A percentile compares a stretch with the other conserved stretches of the same genome.
Conservation (phyloP, 2,888 invertebrate species). For the Stenichneumon culpator region DNA sequence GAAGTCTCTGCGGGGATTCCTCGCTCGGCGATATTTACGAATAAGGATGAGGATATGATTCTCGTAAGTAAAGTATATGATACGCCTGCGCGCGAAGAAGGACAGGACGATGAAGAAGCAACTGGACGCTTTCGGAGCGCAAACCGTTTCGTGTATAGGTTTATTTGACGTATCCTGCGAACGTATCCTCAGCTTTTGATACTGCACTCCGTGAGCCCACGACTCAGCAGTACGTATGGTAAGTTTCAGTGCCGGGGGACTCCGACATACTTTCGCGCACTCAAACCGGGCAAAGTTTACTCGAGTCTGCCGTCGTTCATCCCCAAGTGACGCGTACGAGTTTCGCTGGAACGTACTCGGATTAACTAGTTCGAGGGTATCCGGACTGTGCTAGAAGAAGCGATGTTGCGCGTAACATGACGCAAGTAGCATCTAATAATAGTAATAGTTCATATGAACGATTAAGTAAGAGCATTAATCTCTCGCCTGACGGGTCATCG, state of each 20-base stretch:
- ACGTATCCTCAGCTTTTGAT: background rate
- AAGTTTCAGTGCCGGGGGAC: no score
- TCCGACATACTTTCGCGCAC: background rate
- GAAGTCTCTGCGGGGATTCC: constrained; percentile 12
- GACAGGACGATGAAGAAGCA: background rate
- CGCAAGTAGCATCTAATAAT: no score
- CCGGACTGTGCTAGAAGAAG: background rate
- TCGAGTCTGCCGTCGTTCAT: background rate
- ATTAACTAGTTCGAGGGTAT: background rate
- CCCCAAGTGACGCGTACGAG: background rate
- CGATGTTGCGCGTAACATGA: no score
- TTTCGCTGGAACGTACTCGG: background rate
- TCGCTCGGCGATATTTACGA: constrained; percentile 70
- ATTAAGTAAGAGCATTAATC: no score
- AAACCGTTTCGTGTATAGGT: background rate
- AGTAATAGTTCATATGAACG: no score
- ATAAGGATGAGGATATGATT: constrained; percentile 66
- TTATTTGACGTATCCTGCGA: background rate
- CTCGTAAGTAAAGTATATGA: background rate
- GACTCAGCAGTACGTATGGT: background rate
- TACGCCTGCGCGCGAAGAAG: constrained; percentile 2
- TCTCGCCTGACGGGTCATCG: no score
- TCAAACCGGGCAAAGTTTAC: background rate
- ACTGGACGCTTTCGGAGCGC: background rate
- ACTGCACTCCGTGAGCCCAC: background rate